A percentile compares a stretch with the other conserved stretches of the same genome.
phyloP scores from a whole-genome alignment of 2,888 invertebrate species.

The Tiphia femorata region DNA sequence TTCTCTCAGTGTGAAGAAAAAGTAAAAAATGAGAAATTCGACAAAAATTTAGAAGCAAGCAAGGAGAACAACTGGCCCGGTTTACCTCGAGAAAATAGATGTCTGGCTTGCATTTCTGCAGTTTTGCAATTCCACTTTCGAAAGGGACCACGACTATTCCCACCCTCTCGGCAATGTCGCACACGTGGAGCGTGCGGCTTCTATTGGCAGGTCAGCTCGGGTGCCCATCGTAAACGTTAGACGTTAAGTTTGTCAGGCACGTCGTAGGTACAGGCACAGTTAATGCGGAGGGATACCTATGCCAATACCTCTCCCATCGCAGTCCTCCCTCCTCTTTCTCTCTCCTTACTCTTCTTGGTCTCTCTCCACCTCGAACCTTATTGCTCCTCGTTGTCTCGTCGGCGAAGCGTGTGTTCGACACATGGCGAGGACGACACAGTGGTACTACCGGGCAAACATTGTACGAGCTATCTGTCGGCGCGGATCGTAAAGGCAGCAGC shows the following conservation, averaged over 20 bases:
- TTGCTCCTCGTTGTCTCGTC: constrained; percentile 8
- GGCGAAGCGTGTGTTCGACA: constrained; percentile 51
- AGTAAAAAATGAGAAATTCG: no score
- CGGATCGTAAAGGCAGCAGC: constrained; percentile 40
- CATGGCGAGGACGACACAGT: constrained; percentile 48
- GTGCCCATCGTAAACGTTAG: constrained; percentile 21
- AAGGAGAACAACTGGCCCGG: no score
- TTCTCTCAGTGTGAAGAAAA: no score
- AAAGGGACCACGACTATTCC: no score
- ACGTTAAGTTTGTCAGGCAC: constrained; percentile 4
- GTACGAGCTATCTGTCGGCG: constrained; percentile 40
- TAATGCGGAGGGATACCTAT: neutral
- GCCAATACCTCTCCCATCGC: neutral
- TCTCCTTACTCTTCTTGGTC: neutral
- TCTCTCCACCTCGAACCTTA: no score
- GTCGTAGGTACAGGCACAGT: neutral
- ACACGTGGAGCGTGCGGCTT: no score
- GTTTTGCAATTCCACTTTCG: no score
- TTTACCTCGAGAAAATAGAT: no score
- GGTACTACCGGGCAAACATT: constrained; percentile 42
- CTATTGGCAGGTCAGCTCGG: no score
- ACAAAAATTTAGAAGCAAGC: no score
- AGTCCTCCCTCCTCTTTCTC: neutral
- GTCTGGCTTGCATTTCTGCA: no score
- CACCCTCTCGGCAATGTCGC: no score